Percentiles rank a stretch among this genome's conserved stretches.
Evolutionary conservation across 30 jellyfish, hydroid and myxozoan species (phyloP).

Genomic region (Hydra vulgaris): DNA sequence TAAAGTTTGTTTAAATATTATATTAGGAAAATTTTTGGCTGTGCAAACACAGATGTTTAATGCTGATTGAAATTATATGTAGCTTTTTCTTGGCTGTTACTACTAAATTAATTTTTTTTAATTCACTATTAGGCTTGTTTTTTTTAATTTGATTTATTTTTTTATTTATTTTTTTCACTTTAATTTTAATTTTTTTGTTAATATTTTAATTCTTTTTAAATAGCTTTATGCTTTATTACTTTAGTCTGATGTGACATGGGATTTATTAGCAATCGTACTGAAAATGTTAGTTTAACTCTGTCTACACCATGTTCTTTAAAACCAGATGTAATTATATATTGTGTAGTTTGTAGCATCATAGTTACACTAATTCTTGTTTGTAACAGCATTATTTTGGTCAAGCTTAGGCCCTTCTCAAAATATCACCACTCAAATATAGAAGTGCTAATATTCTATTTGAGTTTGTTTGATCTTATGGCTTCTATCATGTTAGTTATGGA

Average conservation of each 20-base stretch:
- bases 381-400: slow-evolving; percentile 14
- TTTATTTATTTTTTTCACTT: background rate
- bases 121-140: background rate
- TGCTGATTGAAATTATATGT: background rate
- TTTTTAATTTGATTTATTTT: too few species aligned
- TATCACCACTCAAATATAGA: slow-evolving; percentile 19
- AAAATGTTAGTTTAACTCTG: background rate
- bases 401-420: slow-evolving; percentile 11
- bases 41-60: background rate
- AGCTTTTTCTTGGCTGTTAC: background rate
- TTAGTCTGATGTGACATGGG: background rate
- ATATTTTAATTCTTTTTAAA: background rate
- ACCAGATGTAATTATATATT: background rate
- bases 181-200: background rate
- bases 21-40: background rate
- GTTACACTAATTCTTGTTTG: slow-evolving; percentile 11
- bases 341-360: slow-evolving; percentile 3
- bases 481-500: slow-evolving; percentile 30
- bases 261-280: background rate
- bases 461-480: slow-evolving; percentile 27
- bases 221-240: background rate
- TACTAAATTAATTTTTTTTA: too few species aligned
- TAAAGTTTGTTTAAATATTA: background rate
- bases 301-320: slow-evolving; percentile 9
- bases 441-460: slow-evolving; percentile 15